Conservation (phyloP, 2,888 invertebrate genomes). For the Ptilodon capucinus region DNA sequence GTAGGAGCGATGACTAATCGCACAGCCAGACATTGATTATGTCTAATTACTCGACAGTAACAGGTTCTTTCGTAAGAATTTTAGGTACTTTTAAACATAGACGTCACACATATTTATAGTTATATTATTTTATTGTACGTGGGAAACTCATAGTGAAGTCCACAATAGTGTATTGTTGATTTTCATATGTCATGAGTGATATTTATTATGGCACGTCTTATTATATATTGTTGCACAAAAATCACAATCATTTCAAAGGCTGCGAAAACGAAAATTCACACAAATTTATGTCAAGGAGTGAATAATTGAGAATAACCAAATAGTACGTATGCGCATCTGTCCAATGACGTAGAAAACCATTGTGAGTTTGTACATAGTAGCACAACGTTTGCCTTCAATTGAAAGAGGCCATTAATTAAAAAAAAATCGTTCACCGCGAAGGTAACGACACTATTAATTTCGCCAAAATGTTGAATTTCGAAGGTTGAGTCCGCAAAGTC, state of each 20-base stretch:
- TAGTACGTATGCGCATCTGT: constrained; percentile 42
- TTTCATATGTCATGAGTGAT: neutral
- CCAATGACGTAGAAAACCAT: constrained; percentile 38
- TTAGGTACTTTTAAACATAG: neutral
- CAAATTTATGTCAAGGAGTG: constrained; percentile 58
- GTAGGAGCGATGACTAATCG: constrained; percentile 19
- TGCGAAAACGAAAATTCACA: constrained; percentile 29
- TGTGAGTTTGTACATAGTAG: constrained; percentile 22
- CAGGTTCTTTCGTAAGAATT: neutral
- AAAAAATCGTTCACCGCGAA: too few species aligned
- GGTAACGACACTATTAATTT: constrained; percentile 16
- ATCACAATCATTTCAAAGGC: constrained; percentile 2
- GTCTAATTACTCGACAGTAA: neutral
- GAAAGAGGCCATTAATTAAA: too few species aligned
- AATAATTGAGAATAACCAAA: constrained; percentile 59
- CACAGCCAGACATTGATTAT: constrained; percentile 7
- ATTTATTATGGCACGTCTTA: neutral
- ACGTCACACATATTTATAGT: too few species aligned
- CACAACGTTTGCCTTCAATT: constrained; percentile 32
- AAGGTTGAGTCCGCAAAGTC: neutral
- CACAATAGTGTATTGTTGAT: neutral
- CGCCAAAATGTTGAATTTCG: constrained; percentile 37
- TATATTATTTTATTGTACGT: neutral
- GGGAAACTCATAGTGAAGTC: neutral
- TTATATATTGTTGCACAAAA: neutral